phyloP scores from a whole-genome alignment of 2,797 vertebrate genomes.

The Antrozous pallidus region DNA sequence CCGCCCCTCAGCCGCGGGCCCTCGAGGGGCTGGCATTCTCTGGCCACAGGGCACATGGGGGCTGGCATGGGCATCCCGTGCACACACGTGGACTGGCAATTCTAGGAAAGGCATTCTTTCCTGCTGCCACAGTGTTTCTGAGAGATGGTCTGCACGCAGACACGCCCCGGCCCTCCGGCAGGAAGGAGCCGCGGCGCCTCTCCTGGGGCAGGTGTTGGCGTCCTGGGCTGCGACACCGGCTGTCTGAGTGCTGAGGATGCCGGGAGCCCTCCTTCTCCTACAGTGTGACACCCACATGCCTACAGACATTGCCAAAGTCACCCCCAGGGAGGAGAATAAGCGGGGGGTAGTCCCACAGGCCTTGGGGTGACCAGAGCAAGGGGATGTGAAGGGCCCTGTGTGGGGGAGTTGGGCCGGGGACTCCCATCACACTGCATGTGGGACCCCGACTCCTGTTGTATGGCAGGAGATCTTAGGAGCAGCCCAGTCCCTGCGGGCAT shows the following conservation, averaged over 20 bases:
- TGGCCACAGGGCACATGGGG: neutral
- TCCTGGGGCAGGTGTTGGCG: neutral
- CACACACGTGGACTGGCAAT: neutral
- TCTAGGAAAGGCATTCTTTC: neutral
- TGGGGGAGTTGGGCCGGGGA: neutral
- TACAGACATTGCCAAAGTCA: neutral
- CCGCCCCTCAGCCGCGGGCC: neutral
- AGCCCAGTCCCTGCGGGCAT: neutral
- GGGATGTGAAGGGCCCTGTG: neutral
- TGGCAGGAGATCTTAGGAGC: fast-evolving
- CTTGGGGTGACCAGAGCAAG: neutral
- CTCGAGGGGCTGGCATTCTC: neutral
- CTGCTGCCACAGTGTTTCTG: neutral
- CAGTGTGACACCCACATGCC: neutral
- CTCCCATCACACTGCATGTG: neutral
- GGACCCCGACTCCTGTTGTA: neutral
- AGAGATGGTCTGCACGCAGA: neutral
- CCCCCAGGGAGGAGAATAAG: too few species aligned
- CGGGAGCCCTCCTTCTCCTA: neutral
- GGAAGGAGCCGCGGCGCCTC: fast-evolving
- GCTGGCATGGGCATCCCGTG: neutral
- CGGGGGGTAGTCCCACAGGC: neutral
- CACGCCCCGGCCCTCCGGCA: neutral
- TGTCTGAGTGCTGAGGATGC: neutral
- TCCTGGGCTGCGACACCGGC: neutral